Percentiles rank a stretch among this genome's conserved stretches.
Conservation (phyloP, 2,113 vertebrate genomes). For the Triplophysa siluroides region DNA sequence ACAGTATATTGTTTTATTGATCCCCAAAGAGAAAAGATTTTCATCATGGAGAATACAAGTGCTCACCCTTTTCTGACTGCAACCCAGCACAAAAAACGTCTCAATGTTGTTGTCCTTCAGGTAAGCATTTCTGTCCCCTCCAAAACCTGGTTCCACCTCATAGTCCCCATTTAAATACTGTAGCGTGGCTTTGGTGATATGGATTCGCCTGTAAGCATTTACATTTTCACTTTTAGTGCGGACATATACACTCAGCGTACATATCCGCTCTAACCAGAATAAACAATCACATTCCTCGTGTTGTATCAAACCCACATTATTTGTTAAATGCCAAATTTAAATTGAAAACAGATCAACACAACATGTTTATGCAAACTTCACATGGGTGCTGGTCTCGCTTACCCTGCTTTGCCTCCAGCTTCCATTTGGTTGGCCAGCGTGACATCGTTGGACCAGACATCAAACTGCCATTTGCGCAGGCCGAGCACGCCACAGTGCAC, state of each 20-base stretch:
- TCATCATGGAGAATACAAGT: background rate
- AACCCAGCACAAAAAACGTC: conserved; percentile 92
- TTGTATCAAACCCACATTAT: too few species aligned
- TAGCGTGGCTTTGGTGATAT: conserved; percentile 93
- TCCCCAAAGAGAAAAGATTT: conserved; percentile 18
- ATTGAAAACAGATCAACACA: background rate
- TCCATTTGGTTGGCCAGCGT: conserved; percentile 97
- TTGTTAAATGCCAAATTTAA: background rate
- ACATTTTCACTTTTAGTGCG: background rate
- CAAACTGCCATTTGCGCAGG: conserved; percentile 95
- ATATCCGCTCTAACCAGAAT: too few species aligned
- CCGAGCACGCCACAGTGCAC: conserved; percentile 95
- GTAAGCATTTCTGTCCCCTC: conserved; percentile 90
- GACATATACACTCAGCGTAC: too few species aligned
- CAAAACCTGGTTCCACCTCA: conserved; percentile 89
- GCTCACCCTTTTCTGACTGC: conserved; percentile 92
- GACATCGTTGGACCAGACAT: conserved; percentile 97
- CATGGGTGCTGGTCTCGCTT: conserved; percentile 56
- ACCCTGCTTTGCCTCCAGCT: conserved; percentile 91
- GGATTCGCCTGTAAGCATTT: conserved; percentile 81
- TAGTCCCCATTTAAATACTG: conserved; percentile 95
- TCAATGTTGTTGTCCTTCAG: conserved; percentile 92
- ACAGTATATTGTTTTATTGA: background rate
- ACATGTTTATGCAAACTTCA: background rate
- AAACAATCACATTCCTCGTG: too few species aligned